phyloP scores from a whole-genome alignment of 1,140 invertebrate species.

The Proales similis region DNA sequence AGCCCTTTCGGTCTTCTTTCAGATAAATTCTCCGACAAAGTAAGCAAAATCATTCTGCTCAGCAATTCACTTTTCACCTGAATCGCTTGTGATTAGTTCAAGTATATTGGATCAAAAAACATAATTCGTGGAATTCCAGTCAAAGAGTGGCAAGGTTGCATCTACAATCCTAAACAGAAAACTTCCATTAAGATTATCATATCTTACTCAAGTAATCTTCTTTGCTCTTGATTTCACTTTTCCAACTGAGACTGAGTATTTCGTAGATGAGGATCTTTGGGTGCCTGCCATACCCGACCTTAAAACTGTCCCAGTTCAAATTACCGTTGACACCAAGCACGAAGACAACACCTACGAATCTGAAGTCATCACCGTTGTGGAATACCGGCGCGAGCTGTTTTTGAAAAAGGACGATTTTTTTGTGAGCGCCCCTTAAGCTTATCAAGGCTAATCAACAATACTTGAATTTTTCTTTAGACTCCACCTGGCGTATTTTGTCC shows the following conservation, averaged over 20 bases:
- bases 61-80: background rate
- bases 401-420: slow-evolving; percentile 31
- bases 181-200: slow-evolving; percentile 22
- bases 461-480: background rate
- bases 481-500: background rate
- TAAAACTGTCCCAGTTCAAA: slow-evolving; percentile 29
- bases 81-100: background rate
- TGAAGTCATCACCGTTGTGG: background rate
- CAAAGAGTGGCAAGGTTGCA: slow-evolving; percentile 30
- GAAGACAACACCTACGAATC: background rate
- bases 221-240: background rate
- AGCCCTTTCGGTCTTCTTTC: slow-evolving; percentile 23
- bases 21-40: background rate
- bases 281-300: slow-evolving; percentile 4
- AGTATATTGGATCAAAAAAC: slow-evolving; percentile 26
- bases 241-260: background rate
- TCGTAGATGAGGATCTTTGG: slow-evolving; percentile 24
- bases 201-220: slow-evolving; percentile 22
- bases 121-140: slow-evolving; percentile 23
- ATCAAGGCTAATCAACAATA: background rate
- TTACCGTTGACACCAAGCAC: slow-evolving; percentile 7
- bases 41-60: background rate
- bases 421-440: background rate
- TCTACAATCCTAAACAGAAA: slow-evolving; percentile 16
- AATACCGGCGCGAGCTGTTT: slow-evolving; percentile 1